Base-by-base conservation (phyloP, 2,113 vertebrate genomes). In the Gallinago jamesoni region DNA sequence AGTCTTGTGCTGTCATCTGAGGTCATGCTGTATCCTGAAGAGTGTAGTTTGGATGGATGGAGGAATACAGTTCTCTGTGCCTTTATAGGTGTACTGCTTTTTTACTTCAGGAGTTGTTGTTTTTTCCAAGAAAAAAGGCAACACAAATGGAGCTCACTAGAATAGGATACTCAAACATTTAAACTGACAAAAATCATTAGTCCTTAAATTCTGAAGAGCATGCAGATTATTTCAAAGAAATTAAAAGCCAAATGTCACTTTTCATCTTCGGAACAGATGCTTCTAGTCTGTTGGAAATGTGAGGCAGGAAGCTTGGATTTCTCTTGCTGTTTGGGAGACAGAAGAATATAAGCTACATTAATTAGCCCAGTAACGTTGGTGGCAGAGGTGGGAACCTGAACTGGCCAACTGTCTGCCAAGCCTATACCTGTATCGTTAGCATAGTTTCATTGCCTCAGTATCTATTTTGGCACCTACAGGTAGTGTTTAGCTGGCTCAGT, bases 401-500 rank as follows among this genome's bases (percentile, higher is more conserved):
- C 11, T 53, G 56, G 4, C 18, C 60, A 37, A 8, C 12, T 89
- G 4, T 59, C 47, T 95, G 28, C 48, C 27, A 52, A 52, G 50
- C 0, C 0, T 2, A 17, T n/a, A 27, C 7, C 3, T 10, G 2
- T 60, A 14, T n/a, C 4, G 7, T 39, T 73, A 56, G n/a, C 1
- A 2, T 35, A 33, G 23, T 22, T 37, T 86, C 59, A 30, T 24
- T 62, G 25, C 12, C 19, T 45, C 6, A 6, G 28, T 57, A 31
- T 73, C 1, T 4, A 50, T 88, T 83, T 62, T 62, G 73, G 10
- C 30, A 53, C 19, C 11, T 79, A 10, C 23, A 88, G 39, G 18
- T 28, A n/a, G 9, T 14, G 20, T 77, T 90, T 67, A 74, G 43
- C 14, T 35, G 17, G 12, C 37, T 80, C 57, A 9, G 14, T 53